Evolutionary conservation across 2,797 vertebrate species (phyloP).

Genomic region (Xiphorhynchus erythropygius): DNA sequence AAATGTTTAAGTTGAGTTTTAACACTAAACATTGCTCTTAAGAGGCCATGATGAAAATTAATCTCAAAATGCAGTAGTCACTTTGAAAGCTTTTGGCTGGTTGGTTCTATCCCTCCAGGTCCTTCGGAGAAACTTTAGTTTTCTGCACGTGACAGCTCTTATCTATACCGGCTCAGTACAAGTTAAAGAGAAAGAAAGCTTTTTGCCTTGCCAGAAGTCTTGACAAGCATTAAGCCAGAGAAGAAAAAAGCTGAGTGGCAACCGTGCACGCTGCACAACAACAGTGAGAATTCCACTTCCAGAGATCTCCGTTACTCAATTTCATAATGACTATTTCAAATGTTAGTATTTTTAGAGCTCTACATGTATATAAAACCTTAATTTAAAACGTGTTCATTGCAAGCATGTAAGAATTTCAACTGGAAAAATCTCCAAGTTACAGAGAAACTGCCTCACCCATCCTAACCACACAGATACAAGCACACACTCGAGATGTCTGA

Average conservation of each 20-base stretch:
- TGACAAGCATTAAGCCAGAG: background rate
- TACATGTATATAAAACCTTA: background rate
- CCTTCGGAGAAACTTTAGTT: background rate
- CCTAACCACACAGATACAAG: background rate
- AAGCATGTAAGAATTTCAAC: background rate
- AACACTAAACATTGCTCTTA: background rate
- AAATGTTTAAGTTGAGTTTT: background rate
- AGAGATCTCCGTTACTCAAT: background rate
- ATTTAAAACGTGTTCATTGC: background rate
- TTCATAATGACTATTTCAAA: background rate
- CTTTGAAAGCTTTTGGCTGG: background rate
- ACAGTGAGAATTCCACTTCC: background rate
- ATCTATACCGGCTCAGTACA: background rate
- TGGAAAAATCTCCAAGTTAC: background rate
- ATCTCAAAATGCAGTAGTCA: background rate
- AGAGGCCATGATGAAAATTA: background rate
- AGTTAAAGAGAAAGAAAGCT: background rate
- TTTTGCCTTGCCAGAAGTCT: background rate
- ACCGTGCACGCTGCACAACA: background rate
- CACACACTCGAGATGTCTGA: background rate
- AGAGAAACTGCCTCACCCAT: background rate
- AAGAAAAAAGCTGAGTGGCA: background rate
- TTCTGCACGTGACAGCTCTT: background rate
- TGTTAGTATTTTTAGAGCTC: background rate
- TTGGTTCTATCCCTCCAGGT: background rate